These are phyloP conservation scores for Danaus chrysippus DNA, from an alignment of 2,888 invertebrate genomes.

Conservation along the genomic window DNA sequence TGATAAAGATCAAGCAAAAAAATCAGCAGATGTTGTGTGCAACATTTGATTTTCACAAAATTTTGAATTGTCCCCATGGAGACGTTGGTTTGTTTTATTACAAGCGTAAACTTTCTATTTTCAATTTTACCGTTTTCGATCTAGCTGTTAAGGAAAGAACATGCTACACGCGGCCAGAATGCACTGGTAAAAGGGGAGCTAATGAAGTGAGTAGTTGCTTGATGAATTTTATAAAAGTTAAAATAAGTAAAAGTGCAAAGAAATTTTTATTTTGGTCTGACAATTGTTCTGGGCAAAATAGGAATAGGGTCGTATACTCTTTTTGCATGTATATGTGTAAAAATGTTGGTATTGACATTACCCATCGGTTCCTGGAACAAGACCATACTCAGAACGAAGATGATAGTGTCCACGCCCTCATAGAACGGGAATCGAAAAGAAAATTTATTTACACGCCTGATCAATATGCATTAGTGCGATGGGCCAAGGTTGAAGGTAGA, in stretches of 20 bases:
- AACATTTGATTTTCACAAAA: constrained; percentile 17
- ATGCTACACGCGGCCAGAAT: constrained; percentile 23
- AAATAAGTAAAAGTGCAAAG: constrained; percentile 15
- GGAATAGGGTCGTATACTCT: constrained; percentile 24
- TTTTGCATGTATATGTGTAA: constrained; percentile 21
- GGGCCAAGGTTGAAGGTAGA: constrained; percentile 25
- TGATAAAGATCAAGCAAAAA: background rate
- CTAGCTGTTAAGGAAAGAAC: background rate
- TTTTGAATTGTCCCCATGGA: constrained; percentile 12
- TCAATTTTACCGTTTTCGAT: constrained; percentile 20
- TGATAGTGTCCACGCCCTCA: constrained; percentile 24
- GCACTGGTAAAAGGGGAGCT: constrained; percentile 14
- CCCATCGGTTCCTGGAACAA: constrained; percentile 25
- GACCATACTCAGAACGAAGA: constrained; percentile 29
- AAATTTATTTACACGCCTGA: background rate
- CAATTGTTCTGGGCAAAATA: constrained; percentile 24
- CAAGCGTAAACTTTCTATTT: constrained; percentile 16
- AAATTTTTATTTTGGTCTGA: constrained; percentile 24
- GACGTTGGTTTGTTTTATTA: constrained; percentile 17
- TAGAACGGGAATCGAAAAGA: constrained; percentile 10
- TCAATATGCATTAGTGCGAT: constrained; percentile 26
- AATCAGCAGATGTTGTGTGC: constrained; percentile 6
- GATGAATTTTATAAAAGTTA: constrained; percentile 14
- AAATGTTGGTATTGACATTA: constrained; percentile 20
- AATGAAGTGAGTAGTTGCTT: constrained; percentile 25